phyloP scores from a whole-genome alignment of 1,140 invertebrate genomes.

The Telenomus remus region DNA sequence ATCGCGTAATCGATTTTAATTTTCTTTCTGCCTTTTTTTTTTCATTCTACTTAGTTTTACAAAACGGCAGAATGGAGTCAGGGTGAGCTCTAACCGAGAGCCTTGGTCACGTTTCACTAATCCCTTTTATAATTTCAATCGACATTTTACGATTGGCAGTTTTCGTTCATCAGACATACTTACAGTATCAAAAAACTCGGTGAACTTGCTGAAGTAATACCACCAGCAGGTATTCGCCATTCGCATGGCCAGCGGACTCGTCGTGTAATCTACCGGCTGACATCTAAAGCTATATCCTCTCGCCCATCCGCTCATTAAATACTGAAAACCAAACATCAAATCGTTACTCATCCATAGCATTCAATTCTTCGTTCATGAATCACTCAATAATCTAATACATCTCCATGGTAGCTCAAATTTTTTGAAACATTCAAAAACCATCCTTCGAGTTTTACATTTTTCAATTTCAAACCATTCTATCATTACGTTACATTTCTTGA shows the following conservation, averaged over 20 bases:
- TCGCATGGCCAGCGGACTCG: constrained; percentile 87
- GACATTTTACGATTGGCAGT: no score
- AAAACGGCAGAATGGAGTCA: constrained; percentile 47
- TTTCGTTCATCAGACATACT: no score
- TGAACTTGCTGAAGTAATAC: constrained; percentile 98
- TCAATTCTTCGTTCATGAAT: no score
- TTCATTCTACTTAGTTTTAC: no score
- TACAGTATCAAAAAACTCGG: constrained; percentile 97
- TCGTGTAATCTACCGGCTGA: constrained; percentile 94
- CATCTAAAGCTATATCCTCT: constrained; percentile 93
- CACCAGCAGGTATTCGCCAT: constrained; percentile 96
- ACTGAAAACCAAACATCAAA: constrained; percentile 77
- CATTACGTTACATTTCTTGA: no score
- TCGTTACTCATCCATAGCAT: no score
- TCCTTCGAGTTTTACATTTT: no score
- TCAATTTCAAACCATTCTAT: no score
- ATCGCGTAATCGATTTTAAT: constrained; percentile 14
- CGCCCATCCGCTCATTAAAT: constrained; percentile 89
- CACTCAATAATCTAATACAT: no score
- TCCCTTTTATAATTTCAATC: no score
- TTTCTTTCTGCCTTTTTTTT: background rate
- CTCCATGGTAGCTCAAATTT: no score
- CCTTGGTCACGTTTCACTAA: constrained; percentile 26
- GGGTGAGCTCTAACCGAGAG: constrained; percentile 49
- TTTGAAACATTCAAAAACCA: no score